A percentile compares a stretch with the other conserved stretches of the same genome.
phyloP scores from a whole-genome alignment of 2,888 invertebrate species.

The Cantharis rustica region DNA sequence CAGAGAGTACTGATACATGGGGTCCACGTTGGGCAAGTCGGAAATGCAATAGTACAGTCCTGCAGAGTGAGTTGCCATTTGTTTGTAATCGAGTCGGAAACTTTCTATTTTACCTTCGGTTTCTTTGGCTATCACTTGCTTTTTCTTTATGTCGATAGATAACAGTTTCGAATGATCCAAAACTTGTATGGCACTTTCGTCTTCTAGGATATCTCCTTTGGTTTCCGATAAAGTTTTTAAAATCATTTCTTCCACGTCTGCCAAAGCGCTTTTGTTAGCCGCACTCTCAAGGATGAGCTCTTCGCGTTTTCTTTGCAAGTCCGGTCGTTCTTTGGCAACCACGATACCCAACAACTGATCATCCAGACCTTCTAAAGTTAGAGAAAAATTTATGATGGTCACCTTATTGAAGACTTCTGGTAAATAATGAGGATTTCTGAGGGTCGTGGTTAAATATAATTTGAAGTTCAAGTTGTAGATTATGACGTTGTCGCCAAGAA shows the following conservation, averaged over 20 bases:
- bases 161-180: conserved; percentile 84
- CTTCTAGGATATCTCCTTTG: conserved; percentile 89
- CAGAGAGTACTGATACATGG: conserved; percentile 88
- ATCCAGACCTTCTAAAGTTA: conserved; percentile 81
- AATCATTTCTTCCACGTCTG: conserved; percentile 88
- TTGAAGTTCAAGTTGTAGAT: conserved; percentile 77
- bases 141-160: conserved; percentile 80
- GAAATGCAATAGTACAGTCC: conserved; percentile 82
- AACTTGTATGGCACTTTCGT: conserved; percentile 86
- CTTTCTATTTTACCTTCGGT: conserved; percentile 80
- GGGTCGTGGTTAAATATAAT: conserved; percentile 81
- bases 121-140: conserved; percentile 77
- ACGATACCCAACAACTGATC: conserved; percentile 85
- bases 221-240: conserved; percentile 79
- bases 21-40: conserved; percentile 82
- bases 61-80: conserved; percentile 80
- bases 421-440: conserved; percentile 83
- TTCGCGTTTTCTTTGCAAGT: conserved; percentile 80
- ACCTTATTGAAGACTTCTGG: conserved; percentile 86
- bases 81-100: conserved; percentile 74
- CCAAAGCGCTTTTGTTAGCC: conserved; percentile 77
- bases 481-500: conserved; percentile 77
- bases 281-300: conserved; percentile 79
- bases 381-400: conserved; percentile 81
- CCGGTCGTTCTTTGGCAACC: conserved; percentile 83